Evolutionary conservation across 2,113 vertebrate species (phyloP).

Genomic region (Monopterus albus): DNA sequence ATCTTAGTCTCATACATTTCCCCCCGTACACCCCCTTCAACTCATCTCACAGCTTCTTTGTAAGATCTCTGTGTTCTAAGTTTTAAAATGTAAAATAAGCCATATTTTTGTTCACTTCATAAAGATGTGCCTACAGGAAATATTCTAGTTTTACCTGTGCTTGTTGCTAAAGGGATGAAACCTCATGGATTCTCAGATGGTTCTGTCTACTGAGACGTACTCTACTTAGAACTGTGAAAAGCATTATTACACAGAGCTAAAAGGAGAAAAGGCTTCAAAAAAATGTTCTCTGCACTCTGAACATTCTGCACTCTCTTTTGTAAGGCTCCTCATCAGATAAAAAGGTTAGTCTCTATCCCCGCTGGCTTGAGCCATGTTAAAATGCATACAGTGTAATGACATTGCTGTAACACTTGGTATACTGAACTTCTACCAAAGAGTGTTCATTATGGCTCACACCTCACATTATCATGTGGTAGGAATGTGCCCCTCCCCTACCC

Average conservation of each 20-base stretch:
- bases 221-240: slow-evolving; percentile 23
- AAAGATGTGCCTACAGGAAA: too few species aligned
- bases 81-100: neutral
- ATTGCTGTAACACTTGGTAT: slow-evolving; percentile 1
- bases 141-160: slow-evolving; percentile 29
- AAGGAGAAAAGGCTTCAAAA: slow-evolving; percentile 2
- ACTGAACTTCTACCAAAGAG: neutral
- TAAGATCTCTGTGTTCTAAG: too few species aligned
- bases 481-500: too few species aligned
- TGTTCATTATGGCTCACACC: neutral
- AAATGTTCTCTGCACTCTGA: slow-evolving; percentile 13
- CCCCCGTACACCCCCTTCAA: too few species aligned
- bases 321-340: slow-evolving; percentile 13
- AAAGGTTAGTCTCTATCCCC: slow-evolving; percentile 3
- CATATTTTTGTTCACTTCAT: too few species aligned
- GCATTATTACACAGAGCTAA: slow-evolving; percentile 11
- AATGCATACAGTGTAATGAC: slow-evolving; percentile 8
- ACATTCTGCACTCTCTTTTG: slow-evolving; percentile 10
- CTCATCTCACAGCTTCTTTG: too few species aligned
- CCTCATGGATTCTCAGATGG: slow-evolving; percentile 28
- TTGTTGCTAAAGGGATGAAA: slow-evolving; percentile 34
- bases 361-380: neutral
- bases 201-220: slow-evolving; percentile 14
- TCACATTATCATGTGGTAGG: slow-evolving; percentile 36
- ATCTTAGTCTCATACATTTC: neutral